Evolutionary conservation across 2,888 invertebrate genomes (phyloP).

Genomic region (Mesopsocus fuscifrons): DNA sequence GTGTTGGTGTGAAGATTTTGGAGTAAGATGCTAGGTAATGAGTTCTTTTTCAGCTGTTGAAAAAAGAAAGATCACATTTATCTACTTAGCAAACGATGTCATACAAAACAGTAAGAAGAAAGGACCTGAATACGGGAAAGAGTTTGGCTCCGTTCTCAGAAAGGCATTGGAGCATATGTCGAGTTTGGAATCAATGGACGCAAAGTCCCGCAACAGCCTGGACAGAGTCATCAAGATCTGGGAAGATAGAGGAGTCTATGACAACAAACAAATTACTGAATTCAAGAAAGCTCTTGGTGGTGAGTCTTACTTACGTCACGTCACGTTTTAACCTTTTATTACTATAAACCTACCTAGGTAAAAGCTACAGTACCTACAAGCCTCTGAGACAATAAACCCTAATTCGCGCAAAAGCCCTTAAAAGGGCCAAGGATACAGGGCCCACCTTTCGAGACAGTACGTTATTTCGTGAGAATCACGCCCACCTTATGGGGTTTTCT

Average conservation of each 20-base stretch:
- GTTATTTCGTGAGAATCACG: too few relatives aligned
- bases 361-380: too few relatives aligned
- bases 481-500: too few relatives aligned
- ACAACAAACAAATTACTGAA: conserved; percentile 56
- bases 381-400: too few relatives aligned
- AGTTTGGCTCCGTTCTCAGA: conserved; percentile 59
- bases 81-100: conserved; percentile 98
- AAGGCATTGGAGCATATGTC: conserved; percentile 76
- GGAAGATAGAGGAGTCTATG: conserved; percentile 83
- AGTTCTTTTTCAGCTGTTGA: conserved; percentile 70
- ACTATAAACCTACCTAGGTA: too few relatives aligned
- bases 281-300: conserved; percentile 44
- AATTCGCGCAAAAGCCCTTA: too few relatives aligned
- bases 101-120: conserved; percentile 98
- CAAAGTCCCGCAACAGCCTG: conserved; percentile 64
- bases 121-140: conserved; percentile 84
- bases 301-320: background rate
- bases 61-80: conserved; percentile 71
- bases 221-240: conserved; percentile 74
- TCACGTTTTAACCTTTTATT: conserved; percentile 16
- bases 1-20: too few relatives aligned
- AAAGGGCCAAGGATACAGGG: too few relatives aligned
- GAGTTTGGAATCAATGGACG: conserved; percentile 42
- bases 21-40: too few relatives aligned
- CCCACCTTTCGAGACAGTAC: too few relatives aligned